phyloP scores from a whole-genome alignment of 1,140 invertebrate genomes.

The Cherax quadricarinatus region DNA sequence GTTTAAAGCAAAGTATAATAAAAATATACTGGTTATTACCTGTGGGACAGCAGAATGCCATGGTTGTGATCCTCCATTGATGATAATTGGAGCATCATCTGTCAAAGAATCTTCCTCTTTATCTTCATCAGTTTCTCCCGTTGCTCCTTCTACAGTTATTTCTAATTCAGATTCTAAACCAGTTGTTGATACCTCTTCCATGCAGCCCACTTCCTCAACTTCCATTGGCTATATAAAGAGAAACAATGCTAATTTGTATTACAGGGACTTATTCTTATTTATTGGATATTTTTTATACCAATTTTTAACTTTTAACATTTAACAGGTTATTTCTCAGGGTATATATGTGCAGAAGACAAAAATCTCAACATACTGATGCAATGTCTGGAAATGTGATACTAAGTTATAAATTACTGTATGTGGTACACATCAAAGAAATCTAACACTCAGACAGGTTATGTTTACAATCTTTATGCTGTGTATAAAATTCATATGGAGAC shows the following conservation, averaged over 20 bases:
- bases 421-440: too few relatives aligned
- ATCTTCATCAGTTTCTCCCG: conserved; percentile 33
- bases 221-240: conserved; percentile 52
- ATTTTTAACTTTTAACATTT: too few relatives aligned
- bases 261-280: too few relatives aligned
- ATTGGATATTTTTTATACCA: too few relatives aligned
- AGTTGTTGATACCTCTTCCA: conserved; percentile 61
- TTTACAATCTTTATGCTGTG: too few relatives aligned
- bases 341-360: too few relatives aligned
- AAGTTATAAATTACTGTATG: too few relatives aligned
- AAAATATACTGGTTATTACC: conserved; percentile 18
- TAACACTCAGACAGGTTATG: too few relatives aligned
- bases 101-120: conserved; percentile 41
- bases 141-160: conserved; percentile 40
- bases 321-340: too few relatives aligned
- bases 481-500: too few relatives aligned
- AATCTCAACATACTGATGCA: too few relatives aligned
- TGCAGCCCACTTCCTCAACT: conserved; percentile 65
- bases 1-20: background rate
- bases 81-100: conserved; percentile 54
- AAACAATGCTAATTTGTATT: background rate
- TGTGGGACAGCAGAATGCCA: conserved; percentile 67
- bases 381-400: too few relatives aligned
- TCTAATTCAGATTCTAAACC: conserved; percentile 32
- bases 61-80: conserved; percentile 40